Percentiles rank a stretch among this genome's conserved stretches.
These are phyloP conservation scores for Gallinago media DNA, from an alignment of 2,113 vertebrate genomes.

Conservation along the genomic window DNA sequence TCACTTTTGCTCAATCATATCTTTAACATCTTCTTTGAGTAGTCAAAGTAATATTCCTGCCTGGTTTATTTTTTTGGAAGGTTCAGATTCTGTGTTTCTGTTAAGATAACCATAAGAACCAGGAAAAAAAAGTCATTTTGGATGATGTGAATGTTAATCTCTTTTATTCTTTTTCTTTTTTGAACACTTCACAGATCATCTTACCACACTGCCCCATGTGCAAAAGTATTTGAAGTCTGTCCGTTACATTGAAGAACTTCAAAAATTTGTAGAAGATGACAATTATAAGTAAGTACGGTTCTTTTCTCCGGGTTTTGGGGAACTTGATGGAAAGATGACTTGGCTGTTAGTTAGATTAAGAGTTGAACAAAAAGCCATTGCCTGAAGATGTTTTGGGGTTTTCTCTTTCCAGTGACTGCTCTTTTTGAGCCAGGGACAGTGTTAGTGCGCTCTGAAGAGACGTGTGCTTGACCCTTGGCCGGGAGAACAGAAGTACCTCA, in stretches of 20 bases:
- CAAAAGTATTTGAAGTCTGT: slow-evolving; percentile 96
- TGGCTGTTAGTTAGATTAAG: not conserved
- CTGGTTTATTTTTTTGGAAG: not conserved
- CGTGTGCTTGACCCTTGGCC: slow-evolving; percentile 1
- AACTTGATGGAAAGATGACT: not conserved
- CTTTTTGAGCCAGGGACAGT: not conserved
- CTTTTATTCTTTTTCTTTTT: not conserved
- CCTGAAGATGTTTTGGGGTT: not conserved
- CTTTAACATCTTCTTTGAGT: not conserved
- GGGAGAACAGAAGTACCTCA: not conserved
- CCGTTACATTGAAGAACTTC: slow-evolving; percentile 94
- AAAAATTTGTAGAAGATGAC: slow-evolving; percentile 97
- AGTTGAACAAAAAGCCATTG: not conserved
- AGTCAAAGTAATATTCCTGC: not conserved
- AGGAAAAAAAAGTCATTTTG: not conserved
- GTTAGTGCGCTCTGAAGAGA: not conserved
- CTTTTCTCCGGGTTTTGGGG: not conserved
- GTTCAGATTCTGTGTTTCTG: not conserved
- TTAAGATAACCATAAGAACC: not conserved
- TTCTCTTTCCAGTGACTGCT: not conserved
- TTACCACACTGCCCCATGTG: slow-evolving; percentile 89
- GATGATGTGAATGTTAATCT: not conserved
- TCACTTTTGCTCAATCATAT: not conserved
- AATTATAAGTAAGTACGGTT: slow-evolving; percentile 91
- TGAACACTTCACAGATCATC: slow-evolving; percentile 80